phyloP scores from a whole-genome alignment of 2,797 vertebrate genomes.

The Enteromius treurensis region DNA sequence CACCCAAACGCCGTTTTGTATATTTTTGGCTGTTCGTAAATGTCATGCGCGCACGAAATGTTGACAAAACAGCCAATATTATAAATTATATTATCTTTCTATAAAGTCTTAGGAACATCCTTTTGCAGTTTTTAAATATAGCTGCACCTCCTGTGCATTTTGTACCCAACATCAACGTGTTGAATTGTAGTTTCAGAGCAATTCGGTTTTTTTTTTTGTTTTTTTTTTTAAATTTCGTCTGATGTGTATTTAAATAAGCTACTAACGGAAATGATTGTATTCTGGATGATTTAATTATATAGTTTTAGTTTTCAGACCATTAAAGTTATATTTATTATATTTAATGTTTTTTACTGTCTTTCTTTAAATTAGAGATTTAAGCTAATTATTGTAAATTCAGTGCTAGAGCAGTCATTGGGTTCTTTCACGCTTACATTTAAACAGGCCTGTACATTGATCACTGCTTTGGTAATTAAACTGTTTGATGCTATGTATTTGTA shows the following conservation, averaged over 20 bases:
- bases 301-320: neutral
- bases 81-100: neutral
- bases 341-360: neutral
- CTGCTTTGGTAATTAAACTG: neutral
- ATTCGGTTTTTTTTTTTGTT: too few species aligned
- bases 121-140: neutral
- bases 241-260: neutral
- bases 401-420: neutral
- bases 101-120: neutral
- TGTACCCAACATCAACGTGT: neutral
- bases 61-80: neutral
- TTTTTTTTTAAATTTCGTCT: neutral
- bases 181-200: neutral
- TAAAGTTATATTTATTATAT: neutral
- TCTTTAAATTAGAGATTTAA: neutral
- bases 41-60: neutral
- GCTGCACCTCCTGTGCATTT: neutral
- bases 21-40: constrained; percentile 6
- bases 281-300: neutral
- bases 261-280: neutral
- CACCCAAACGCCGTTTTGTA: neutral
- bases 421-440: neutral
- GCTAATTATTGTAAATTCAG: neutral
- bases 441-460: neutral
- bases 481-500: neutral